Base-by-base conservation (phyloP, 2,888 invertebrate genomes). In the Epinotia brunnichana region DNA sequence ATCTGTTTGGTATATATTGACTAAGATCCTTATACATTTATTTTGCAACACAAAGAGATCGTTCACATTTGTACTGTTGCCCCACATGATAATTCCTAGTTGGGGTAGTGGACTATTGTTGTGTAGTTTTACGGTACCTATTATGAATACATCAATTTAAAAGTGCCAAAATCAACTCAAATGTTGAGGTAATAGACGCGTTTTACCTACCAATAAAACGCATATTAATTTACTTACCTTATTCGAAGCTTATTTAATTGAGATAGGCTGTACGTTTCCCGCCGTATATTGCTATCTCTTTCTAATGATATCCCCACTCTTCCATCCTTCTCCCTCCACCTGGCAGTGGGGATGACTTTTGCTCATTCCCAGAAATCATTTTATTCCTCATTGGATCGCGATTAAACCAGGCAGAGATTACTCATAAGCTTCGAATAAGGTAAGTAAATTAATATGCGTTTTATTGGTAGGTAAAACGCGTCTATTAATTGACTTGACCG, bases 171-270 rank as follows among this genome's bases (percentile, higher is more conserved):
- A 48, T 48, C 5, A 48, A 35, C 9, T 7, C 29, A 29, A 29
- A 29, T 29, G 7, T 29, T 29, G 4, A 29, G n/a, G n/a, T 24
- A 62, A 64, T 64, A 54, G 64, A 35, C 17, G 64, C 56, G 66
- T 56, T 66, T 66, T 66, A 66, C 66, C 56, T 66, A 66, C 54
- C 66, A 66, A 56, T 56, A 56, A 66, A 66, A 66, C 54, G 66
- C 66, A 56, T 66, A 66, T 66, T 66, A 66, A 66, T 29, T 63
- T 62, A 63, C 63, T 63, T 63, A 63, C 63, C 51, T 67, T 24
- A 24, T 24, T 24, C 21, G 21, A 24, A 24, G 21, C 21, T 24
- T 24, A 24, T 24, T 24, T 24, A 24, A 24, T 24, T 24, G 48
- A 48, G 24, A 62, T 29, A 62, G 44, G 48, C 48, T 48, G 19